Evolutionary conservation across 2,888 invertebrate species (phyloP).

Genomic region (Papilio protenor): DNA sequence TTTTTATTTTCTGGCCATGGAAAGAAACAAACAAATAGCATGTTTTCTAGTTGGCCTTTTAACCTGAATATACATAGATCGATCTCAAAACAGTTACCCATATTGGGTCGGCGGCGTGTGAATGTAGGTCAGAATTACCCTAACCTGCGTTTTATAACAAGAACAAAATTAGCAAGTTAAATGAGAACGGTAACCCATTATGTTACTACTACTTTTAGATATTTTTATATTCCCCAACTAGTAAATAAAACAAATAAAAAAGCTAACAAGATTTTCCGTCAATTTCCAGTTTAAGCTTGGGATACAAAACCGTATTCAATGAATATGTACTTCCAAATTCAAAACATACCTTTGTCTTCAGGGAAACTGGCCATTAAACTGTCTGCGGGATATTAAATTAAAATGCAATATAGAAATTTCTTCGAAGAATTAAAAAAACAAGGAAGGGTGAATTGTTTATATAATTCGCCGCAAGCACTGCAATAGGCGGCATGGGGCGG

Average conservation of each 20-base stretch:
- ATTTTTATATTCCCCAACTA: background rate
- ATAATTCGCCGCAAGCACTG: constrained; percentile 50
- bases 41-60: constrained; percentile 5
- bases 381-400: background rate
- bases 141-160: constrained; percentile 16
- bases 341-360: background rate
- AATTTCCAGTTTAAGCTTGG: background rate
- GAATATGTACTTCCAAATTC: background rate
- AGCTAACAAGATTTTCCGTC: background rate
- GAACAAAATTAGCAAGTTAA: constrained; percentile 1
- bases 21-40: background rate
- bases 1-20: background rate
- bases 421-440: constrained; percentile 1
- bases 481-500: constrained; percentile 54
- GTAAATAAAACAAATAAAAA: background rate
- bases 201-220: background rate
- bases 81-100: constrained; percentile 6
- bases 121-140: constrained; percentile 29
- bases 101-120: constrained; percentile 17
- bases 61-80: constrained; percentile 5
- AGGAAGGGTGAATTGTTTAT: constrained; percentile 27
- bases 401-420: background rate
- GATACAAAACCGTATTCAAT: background rate
- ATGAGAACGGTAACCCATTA: background rate
- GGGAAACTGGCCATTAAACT: background rate